Conservation (phyloP, 2,797 vertebrate species). For the Malacoraja senta region DNA sequence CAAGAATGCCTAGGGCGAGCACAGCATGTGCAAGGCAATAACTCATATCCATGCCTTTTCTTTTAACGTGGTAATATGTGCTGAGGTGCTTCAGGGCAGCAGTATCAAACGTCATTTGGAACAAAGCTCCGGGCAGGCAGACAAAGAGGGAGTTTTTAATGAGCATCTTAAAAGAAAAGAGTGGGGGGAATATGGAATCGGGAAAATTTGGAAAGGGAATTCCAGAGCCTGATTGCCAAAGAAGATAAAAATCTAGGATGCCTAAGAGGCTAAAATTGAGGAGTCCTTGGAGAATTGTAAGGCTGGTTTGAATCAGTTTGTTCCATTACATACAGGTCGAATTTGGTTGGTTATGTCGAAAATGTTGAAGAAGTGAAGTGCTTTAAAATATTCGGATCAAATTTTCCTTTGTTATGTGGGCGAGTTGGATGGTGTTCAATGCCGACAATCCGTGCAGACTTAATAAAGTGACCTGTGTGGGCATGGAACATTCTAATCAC, state of each 20-base stretch:
- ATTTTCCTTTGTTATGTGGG: background rate
- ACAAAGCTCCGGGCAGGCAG: background rate
- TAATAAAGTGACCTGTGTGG: background rate
- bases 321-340: background rate
- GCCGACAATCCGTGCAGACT: too few relatives aligned
- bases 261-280: background rate
- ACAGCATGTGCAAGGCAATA: background rate
- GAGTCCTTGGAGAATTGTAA: background rate
- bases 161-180: background rate
- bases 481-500: background rate
- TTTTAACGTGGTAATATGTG: background rate
- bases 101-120: background rate
- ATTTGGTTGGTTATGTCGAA: background rate
- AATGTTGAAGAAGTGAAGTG: background rate
- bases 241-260: background rate
- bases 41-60: background rate
- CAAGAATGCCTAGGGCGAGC: background rate
- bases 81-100: background rate
- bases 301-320: background rate
- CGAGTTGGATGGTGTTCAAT: background rate
- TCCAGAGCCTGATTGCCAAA: background rate
- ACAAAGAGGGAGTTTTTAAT: background rate
- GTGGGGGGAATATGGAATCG: background rate
- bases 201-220: background rate
- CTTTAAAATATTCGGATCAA: background rate